Percentiles rank a stretch among this genome's conserved stretches.
Evolutionary conservation across 2,113 vertebrate genomes (phyloP).

Genomic region (Zosterops hypoxanthus): DNA sequence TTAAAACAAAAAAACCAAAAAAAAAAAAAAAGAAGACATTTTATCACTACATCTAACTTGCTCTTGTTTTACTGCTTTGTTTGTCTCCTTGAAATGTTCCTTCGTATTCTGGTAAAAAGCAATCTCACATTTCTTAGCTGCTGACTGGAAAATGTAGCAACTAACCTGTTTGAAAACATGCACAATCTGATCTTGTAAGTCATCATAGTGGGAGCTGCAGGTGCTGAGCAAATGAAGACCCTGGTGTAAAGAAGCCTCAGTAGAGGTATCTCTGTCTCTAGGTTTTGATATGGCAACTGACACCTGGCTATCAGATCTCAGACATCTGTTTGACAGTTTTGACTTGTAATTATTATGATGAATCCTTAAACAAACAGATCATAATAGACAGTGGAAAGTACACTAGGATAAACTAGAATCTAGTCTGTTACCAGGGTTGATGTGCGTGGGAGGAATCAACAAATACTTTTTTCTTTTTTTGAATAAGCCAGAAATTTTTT

Average conservation of each 20-base stretch:
- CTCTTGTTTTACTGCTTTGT: neutral
- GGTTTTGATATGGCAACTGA: neutral
- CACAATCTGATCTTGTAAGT: neutral
- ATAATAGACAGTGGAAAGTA: neutral
- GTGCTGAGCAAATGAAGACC: neutral
- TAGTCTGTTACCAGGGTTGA: neutral
- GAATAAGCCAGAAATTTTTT: neutral
- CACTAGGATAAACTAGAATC: neutral
- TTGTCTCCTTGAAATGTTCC: neutral
- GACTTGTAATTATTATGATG: conserved; percentile 37
- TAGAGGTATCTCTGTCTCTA: neutral
- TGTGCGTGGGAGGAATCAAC: neutral
- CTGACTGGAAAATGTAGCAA: neutral
- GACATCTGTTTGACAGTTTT: conserved; percentile 26
- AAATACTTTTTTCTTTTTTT: neutral
- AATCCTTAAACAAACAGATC: conserved; percentile 38
- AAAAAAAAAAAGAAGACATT: neutral
- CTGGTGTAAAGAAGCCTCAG: neutral
- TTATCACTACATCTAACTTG: neutral
- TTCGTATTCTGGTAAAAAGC: neutral
- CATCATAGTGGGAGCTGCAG: neutral
- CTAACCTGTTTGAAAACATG: neutral
- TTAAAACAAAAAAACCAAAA: neutral
- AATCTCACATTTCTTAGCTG: neutral
- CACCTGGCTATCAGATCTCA: neutral